A percentile compares a stretch with the other conserved stretches of the same genome.
Evolutionary conservation across 2,113 vertebrate species (phyloP).

Genomic region (Neolamprologus tretocephalus): DNA sequence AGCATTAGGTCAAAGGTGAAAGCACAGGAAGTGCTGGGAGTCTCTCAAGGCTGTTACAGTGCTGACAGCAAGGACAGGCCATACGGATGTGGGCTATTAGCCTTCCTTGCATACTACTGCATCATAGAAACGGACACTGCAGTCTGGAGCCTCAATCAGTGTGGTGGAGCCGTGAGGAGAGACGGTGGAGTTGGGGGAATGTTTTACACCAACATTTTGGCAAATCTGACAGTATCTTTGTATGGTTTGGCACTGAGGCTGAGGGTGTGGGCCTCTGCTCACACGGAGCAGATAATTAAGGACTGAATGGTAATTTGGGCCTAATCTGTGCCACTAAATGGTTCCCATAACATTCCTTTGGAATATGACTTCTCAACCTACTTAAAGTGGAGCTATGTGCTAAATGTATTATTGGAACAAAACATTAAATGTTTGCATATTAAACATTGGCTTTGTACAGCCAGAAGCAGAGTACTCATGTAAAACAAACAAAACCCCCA

Average conservation of each 20-base stretch:
- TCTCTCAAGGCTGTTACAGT: slow-evolving; percentile 27
- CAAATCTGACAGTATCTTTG: neutral
- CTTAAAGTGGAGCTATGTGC: neutral
- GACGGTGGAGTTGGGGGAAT: neutral
- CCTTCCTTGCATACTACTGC: slow-evolving; percentile 16
- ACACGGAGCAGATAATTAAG: neutral
- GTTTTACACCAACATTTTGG: neutral
- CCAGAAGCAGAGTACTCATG: neutral
- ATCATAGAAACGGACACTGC: neutral
- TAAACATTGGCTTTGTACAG: neutral
- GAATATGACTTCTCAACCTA: neutral
- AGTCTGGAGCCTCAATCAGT: neutral
- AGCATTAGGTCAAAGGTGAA: slow-evolving; percentile 56
- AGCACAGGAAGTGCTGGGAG: slow-evolving; percentile 64
- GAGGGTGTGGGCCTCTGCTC: neutral
- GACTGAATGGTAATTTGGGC: neutral
- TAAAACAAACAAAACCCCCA: neutral
- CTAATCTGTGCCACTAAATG: neutral
- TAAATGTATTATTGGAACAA: neutral
- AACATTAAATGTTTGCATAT: neutral
- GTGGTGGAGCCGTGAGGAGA: neutral
- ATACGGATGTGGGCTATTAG: neutral
- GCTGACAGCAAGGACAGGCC: slow-evolving; percentile 58
- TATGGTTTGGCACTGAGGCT: neutral
- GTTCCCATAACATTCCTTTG: neutral